Conservation (phyloP, 2,888 invertebrate species). For the Cryptocephalus moraei region DNA sequence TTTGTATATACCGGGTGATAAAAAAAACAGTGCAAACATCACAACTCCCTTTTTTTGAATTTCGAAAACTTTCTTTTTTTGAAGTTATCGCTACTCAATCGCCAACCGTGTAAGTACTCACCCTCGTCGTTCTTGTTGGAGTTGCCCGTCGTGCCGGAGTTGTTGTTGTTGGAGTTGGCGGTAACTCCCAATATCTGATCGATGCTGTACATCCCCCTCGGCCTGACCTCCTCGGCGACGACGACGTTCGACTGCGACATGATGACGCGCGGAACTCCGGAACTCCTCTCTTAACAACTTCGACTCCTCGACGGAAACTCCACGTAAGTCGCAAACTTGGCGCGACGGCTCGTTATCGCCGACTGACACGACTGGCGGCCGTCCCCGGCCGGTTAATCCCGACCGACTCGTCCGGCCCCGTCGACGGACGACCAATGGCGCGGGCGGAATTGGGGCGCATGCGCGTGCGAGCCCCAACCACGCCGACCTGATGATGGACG, state of each 20-base stretch:
- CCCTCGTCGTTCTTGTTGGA: conserved; percentile 24
- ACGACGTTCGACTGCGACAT: conserved; percentile 22
- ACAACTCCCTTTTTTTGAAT: too few relatives aligned
- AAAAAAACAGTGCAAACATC: too few relatives aligned
- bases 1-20: too few relatives aligned
- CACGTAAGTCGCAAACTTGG: not conserved
- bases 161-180: not conserved
- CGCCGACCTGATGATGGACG: too few relatives aligned
- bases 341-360: conserved; percentile 2
- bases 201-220: conserved; percentile 37
- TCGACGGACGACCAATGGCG: too few relatives aligned
- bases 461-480: too few relatives aligned
- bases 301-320: conserved; percentile 5
- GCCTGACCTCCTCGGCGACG: conserved; percentile 27
- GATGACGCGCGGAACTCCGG: not conserved
- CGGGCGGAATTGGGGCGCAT: too few relatives aligned
- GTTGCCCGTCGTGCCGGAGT: conserved; percentile 13
- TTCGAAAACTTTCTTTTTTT: too few relatives aligned
- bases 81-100: too few relatives aligned
- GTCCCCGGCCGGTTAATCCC: too few relatives aligned
- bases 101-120: too few relatives aligned
- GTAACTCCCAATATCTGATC: conserved; percentile 37
- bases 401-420: too few relatives aligned
- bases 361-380: conserved; percentile 19
- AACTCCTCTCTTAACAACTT: conserved; percentile 3